Evolutionary conservation across 2,888 invertebrate genomes (phyloP).

Genomic region (Coremacera marginata): DNA sequence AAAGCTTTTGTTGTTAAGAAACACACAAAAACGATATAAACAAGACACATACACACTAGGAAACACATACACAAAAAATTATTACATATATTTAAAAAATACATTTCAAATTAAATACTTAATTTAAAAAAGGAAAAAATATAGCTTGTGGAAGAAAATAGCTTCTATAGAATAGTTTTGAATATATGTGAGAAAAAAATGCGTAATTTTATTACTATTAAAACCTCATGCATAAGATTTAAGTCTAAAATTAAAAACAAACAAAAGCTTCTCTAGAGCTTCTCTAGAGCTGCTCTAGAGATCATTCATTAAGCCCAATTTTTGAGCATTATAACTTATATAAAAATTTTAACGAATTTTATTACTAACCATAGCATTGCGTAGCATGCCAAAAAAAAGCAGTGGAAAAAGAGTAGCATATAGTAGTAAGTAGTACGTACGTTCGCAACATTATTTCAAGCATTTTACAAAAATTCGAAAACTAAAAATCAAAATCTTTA

Average conservation of each 20-base stretch:
- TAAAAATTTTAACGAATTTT: neutral
- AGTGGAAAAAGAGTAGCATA: conserved; percentile 37
- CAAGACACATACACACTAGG: conserved; percentile 23
- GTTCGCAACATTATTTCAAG: neutral
- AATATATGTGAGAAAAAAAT: neutral
- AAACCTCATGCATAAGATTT: conserved; percentile 16
- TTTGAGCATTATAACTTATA: neutral
- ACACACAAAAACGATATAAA: conserved; percentile 22
- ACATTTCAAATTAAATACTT: conserved; percentile 35
- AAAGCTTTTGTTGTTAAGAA: conserved; percentile 42
- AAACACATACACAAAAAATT: conserved; percentile 50
- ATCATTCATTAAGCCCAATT: neutral
- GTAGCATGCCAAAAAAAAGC: conserved; percentile 40
- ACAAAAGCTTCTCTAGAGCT: neutral
- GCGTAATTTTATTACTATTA: neutral
- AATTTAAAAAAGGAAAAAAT: conserved; percentile 20
- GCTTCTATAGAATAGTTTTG: too few species aligned
- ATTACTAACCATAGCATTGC: neutral
- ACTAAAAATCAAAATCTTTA: conserved; percentile 31
- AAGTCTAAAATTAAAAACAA: conserved; percentile 18
- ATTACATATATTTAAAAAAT: conserved; percentile 40
- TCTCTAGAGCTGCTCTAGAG: too few species aligned
- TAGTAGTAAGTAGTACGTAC: neutral
- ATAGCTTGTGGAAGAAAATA: neutral
- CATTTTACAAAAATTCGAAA: neutral